These are phyloP conservation scores for Lophotriccus pileatus DNA, from an alignment of 2,797 vertebrate species.

Conservation along the genomic window DNA sequence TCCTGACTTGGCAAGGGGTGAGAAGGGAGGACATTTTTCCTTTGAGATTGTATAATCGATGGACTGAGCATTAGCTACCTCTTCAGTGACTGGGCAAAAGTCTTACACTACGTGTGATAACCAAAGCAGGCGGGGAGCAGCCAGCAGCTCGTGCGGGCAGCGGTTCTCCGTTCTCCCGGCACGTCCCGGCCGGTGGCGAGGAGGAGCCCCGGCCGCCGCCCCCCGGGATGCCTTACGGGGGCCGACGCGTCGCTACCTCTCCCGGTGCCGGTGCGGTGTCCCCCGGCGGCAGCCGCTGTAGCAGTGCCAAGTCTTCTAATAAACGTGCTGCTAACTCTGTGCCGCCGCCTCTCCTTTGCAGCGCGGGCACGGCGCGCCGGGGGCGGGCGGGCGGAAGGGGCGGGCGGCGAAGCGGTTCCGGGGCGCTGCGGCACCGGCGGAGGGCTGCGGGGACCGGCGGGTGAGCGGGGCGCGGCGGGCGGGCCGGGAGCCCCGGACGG, in stretches of 20 bases:
- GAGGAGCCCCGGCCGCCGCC: background rate
- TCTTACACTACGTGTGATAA: conserved; percentile 57
- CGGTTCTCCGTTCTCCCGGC: background rate
- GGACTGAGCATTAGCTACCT: conserved; percentile 76
- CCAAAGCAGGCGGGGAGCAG: conserved; percentile 54
- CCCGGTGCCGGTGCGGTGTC: background rate
- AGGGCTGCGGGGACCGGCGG: background rate
- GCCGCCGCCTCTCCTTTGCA: conserved; percentile 17
- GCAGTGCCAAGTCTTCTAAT: conserved; percentile 54
- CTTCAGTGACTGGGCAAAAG: conserved; percentile 72
- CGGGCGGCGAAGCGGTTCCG: background rate
- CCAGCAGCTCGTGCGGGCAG: background rate
- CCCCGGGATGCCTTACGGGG: conserved; percentile 26
- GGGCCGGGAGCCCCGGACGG: background rate
- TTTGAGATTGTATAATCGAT: conserved; percentile 55
- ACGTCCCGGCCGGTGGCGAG: background rate
- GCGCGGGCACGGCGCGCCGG: background rate
- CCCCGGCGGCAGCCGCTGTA: conserved; percentile 38
- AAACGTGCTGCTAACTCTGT: conserved; percentile 59
- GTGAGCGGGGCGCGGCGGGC: background rate
- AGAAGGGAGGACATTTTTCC: conserved; percentile 4
- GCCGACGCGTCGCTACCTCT: conserved; percentile 44
- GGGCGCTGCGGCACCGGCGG: background rate
- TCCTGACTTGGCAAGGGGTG: background rate
- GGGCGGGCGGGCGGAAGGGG: background rate